Percentiles rank a stretch among this genome's conserved stretches.
These are phyloP conservation scores for Oreortyx pictus DNA, from an alignment of 2,797 vertebrate species.

Conservation along the genomic window DNA sequence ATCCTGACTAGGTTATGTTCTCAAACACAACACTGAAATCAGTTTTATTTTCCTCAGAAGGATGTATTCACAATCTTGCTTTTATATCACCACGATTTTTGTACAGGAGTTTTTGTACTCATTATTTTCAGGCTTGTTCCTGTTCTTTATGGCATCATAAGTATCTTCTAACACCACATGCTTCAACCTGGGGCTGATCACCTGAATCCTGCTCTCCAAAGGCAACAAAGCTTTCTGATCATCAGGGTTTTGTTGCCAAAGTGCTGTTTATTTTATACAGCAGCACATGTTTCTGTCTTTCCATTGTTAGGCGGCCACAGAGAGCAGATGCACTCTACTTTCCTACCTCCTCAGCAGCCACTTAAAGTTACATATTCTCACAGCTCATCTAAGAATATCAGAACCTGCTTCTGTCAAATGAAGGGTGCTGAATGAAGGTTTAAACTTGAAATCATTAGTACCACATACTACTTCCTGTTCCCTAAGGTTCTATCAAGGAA, in stretches of 20 bases:
- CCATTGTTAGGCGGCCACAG: background rate
- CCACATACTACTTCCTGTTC: background rate
- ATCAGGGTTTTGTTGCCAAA: rapidly evolving
- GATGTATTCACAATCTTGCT: background rate
- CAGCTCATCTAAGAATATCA: background rate
- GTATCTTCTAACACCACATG: background rate
- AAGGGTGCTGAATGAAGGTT: background rate
- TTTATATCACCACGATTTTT: background rate
- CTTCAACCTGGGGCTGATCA: background rate
- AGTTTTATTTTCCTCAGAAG: background rate
- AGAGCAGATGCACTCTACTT: background rate
- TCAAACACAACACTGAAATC: background rate
- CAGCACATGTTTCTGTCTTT: background rate
- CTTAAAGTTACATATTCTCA: background rate
- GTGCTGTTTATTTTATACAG: background rate
- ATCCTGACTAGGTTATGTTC: background rate
- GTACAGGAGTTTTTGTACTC: background rate
- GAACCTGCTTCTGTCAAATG: background rate
- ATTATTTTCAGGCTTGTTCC: background rate
- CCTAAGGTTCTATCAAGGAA: background rate
- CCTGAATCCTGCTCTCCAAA: background rate
- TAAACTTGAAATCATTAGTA: background rate
- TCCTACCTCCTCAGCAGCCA: background rate
- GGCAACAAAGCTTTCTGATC: rapidly evolving
- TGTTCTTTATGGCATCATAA: background rate